phyloP scores from a whole-genome alignment of 2,113 vertebrate genomes.

The Paralichthys olivaceus region DNA sequence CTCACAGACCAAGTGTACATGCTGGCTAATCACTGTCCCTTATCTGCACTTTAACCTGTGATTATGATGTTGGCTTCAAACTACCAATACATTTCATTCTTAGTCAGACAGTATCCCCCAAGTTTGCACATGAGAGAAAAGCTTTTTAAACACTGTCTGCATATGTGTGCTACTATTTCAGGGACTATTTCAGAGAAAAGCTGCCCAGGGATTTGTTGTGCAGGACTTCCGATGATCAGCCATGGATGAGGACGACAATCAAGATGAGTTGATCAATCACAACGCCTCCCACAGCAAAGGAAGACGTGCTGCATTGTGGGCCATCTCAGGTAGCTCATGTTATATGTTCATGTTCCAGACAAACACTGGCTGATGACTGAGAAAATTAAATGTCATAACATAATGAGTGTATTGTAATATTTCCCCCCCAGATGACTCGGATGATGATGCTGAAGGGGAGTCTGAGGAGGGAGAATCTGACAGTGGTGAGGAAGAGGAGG shows the following conservation, averaged over 20 bases:
- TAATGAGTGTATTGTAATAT: not conserved
- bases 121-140: not conserved
- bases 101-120: not conserved
- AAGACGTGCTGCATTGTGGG: slow-evolving; percentile 63
- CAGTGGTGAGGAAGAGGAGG: slow-evolving; percentile 77
- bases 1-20: not conserved
- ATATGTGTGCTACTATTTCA: not conserved
- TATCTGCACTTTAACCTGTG: not conserved
- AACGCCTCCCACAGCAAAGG: slow-evolving; percentile 80
- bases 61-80: not conserved
- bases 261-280: slow-evolving; percentile 89
- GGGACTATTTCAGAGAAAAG: not conserved
- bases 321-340: slow-evolving; percentile 83
- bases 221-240: slow-evolving; percentile 81
- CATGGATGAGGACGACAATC: slow-evolving; percentile 94
- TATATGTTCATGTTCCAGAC: not conserved
- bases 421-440: slow-evolving; percentile 80
- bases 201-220: not conserved
- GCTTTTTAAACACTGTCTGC: not conserved
- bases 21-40: not conserved
- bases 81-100: not conserved
- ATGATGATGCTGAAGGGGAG: slow-evolving; percentile 77
- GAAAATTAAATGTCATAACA: too few relatives aligned
- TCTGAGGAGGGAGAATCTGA: slow-evolving; percentile 80
- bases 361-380: not conserved